Evolutionary conservation across 2,113 vertebrate species (phyloP).

Genomic region (Paramisgurnus dabryanus): DNA sequence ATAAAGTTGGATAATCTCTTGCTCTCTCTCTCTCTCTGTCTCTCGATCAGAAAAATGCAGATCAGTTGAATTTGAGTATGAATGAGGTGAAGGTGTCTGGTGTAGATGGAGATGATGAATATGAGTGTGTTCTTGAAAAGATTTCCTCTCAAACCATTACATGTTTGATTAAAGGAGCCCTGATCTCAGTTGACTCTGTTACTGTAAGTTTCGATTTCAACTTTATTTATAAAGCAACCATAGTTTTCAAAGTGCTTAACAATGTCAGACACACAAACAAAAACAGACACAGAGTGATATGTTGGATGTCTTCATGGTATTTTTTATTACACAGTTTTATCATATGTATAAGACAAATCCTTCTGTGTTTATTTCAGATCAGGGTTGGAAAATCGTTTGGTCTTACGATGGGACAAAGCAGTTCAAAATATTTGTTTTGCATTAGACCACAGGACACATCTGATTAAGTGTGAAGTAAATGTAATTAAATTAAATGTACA

Average conservation of each 20-base stretch:
- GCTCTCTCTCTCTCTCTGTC: too few species aligned
- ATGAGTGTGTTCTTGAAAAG: conserved; percentile 68
- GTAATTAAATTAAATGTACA: too few species aligned
- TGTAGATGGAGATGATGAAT: conserved; percentile 50
- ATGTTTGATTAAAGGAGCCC: conserved; percentile 69
- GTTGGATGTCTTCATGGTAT: too few species aligned
- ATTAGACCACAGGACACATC: too few species aligned
- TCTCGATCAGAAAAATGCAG: conserved; percentile 81
- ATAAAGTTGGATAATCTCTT: too few species aligned
- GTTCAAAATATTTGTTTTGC: neutral
- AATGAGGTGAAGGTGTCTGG: conserved; percentile 77
- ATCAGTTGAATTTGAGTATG: conserved; percentile 77
- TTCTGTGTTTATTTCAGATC: conserved; percentile 5
- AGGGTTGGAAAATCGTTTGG: rapidly evolving
- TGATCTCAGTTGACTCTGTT: conserved; percentile 47
- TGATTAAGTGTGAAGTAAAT: too few species aligned
- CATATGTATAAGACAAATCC: neutral
- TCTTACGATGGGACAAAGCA: neutral
- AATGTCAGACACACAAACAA: too few species aligned
- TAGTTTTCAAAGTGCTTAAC: too few species aligned
- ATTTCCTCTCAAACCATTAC: conserved; percentile 67
- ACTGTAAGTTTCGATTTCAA: conserved; percentile 52
- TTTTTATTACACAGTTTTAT: too few species aligned
- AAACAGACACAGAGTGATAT: too few species aligned
- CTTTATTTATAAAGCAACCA: too few species aligned